phyloP scores from a whole-genome alignment of 2,888 invertebrate species.

The Catocala sponsa region DNA sequence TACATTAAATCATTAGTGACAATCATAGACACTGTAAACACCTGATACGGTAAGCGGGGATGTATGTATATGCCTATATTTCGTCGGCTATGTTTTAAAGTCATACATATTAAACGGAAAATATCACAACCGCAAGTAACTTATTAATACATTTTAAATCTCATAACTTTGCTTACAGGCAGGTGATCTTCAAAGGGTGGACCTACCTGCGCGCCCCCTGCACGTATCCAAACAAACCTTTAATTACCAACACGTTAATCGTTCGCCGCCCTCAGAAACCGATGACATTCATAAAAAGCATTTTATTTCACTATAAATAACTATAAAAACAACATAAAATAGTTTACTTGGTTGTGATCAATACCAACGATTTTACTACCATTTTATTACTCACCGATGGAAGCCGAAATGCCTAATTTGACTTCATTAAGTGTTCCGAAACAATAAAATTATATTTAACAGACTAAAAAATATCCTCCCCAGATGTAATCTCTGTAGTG shows the following conservation, averaged over 20 bases:
- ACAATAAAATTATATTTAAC: constrained; percentile 83
- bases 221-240: constrained; percentile 52
- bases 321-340: constrained; percentile 86
- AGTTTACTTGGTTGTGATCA: constrained; percentile 81
- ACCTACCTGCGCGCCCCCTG: constrained; percentile 55
- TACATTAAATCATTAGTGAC: too few species aligned
- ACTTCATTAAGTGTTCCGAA: constrained; percentile 81
- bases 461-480: constrained; percentile 41
- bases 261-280: constrained; percentile 63
- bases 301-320: constrained; percentile 86
- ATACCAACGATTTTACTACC: constrained; percentile 80
- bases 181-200: constrained; percentile 15
- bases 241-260: constrained; percentile 55
- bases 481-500: constrained; percentile 31
- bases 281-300: constrained; percentile 81
- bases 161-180: constrained; percentile 4
- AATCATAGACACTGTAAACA: too few species aligned
- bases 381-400: constrained; percentile 80
- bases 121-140: too few species aligned
- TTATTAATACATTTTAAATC: not conserved
- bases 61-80: too few species aligned
- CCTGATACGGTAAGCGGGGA: too few species aligned
- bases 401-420: constrained; percentile 82
- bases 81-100: too few species aligned
- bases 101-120: too few species aligned